These are phyloP conservation scores for Eugnorisma glareosa DNA, from an alignment of 2,888 invertebrate genomes.

Conservation along the genomic window DNA sequence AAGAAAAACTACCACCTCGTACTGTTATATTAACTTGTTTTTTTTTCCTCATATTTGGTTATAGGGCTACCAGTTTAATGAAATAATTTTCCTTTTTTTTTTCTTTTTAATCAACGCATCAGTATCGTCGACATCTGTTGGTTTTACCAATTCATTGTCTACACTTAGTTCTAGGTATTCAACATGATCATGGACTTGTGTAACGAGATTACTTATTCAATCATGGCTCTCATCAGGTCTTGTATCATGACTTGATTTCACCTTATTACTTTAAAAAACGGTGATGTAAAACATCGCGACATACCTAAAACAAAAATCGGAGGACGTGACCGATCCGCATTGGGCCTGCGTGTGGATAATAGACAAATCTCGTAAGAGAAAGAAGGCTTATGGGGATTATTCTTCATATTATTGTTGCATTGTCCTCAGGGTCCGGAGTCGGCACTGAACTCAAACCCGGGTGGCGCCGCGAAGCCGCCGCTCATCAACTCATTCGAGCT, in stretches of 20 bases:
- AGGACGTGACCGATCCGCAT: not conserved
- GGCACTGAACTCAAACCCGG: slow-evolving; percentile 88
- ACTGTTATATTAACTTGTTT: not conserved
- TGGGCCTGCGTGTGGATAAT: not conserved
- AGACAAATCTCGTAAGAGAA: not conserved
- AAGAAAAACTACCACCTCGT: not conserved
- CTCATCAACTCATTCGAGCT: slow-evolving; percentile 90
- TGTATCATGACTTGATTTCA: not conserved
- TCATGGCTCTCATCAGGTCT: not conserved
- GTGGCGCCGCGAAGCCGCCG: slow-evolving; percentile 90
- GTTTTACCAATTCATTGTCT: not conserved
- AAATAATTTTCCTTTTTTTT: not conserved
- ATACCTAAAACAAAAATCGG: not conserved
- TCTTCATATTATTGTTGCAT: slow-evolving; percentile 31
- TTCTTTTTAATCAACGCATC: not conserved
- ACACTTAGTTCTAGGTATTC: not conserved
- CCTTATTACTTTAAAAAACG: not conserved
- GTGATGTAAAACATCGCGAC: not conserved
- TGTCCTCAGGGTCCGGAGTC: slow-evolving; percentile 88
- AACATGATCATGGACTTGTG: too few relatives aligned
- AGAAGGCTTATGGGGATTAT: not conserved
- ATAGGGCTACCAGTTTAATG: not conserved
- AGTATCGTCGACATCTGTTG: too few relatives aligned
- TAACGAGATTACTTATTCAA: not conserved
- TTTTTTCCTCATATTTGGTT: not conserved